Conservation (phyloP, 2,888 invertebrate species). For the Apodemia zela region DNA sequence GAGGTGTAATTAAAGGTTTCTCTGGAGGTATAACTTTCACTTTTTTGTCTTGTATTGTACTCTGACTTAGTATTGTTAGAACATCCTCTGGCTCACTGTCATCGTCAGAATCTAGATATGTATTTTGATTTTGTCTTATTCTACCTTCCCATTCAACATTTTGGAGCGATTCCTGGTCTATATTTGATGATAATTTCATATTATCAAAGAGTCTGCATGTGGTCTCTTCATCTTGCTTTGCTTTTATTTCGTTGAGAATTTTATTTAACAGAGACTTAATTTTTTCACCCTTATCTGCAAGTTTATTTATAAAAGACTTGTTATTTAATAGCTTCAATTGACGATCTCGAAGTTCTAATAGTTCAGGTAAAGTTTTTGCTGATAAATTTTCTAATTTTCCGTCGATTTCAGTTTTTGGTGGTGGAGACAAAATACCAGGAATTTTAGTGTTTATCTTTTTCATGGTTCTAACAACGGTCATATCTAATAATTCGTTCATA, state of each 20-base stretch:
- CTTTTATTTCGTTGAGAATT: constrained; percentile 66
- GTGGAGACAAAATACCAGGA: constrained; percentile 67
- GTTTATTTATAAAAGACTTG: constrained; percentile 73
- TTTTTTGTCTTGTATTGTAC: constrained; percentile 69
- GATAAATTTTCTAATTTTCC: constrained; percentile 75
- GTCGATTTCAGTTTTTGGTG: constrained; percentile 71
- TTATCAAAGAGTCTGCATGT: constrained; percentile 71
- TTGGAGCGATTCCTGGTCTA: constrained; percentile 69
- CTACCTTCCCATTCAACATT: constrained; percentile 82
- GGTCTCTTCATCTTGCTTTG: constrained; percentile 71
- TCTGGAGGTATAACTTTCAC: constrained; percentile 64
- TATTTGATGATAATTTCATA: constrained; percentile 59
- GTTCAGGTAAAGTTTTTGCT: constrained; percentile 65
- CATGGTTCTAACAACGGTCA: constrained; percentile 39
- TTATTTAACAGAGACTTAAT: constrained; percentile 69
- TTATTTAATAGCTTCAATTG: constrained; percentile 77
- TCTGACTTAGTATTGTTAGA: constrained; percentile 80
- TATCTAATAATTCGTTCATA: not conserved
- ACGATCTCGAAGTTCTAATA: constrained; percentile 75
- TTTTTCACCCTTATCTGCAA: constrained; percentile 82
- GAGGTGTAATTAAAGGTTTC: constrained; percentile 69
- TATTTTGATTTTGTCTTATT: constrained; percentile 45
- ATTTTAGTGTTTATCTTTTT: constrained; percentile 62
- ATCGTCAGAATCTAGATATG: constrained; percentile 76
- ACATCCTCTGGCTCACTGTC: constrained; percentile 81